Conservation (phyloP, 2,888 invertebrate genomes). For the Heliconius ethilla region DNA sequence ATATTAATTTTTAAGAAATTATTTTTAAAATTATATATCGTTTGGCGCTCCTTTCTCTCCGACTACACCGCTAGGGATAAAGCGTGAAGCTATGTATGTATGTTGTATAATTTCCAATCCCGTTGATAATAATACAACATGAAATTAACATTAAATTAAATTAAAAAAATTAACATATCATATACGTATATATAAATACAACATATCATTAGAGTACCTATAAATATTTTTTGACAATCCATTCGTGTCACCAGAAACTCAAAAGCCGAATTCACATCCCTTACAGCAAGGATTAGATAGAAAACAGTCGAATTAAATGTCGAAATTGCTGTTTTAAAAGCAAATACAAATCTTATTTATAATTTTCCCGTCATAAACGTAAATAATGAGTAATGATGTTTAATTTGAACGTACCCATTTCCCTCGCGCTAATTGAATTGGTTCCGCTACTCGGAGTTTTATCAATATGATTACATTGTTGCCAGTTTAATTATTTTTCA, state of each 20-base stretch:
- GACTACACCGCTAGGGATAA: no score
- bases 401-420: constrained; percentile 38
- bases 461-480: constrained; percentile 41
- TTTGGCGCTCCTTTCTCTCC: no score
- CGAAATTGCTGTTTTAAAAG: neutral
- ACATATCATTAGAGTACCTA: neutral
- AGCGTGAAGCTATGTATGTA: no score
- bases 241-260: no score
- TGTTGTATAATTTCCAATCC: no score
- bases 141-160: no score
- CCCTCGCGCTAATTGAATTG: constrained; percentile 38
- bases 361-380: constrained; percentile 14
- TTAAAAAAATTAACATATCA: no score
- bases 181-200: no score
- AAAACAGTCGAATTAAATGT: neutral
- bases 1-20: no score
- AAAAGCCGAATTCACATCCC: no score
- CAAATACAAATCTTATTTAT: neutral
- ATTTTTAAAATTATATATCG: no score
- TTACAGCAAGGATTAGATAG: neutral
- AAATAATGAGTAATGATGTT: constrained; percentile 32
- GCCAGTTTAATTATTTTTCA: constrained; percentile 33
- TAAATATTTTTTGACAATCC: neutral
- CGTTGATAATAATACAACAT: no score
- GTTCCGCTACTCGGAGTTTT: constrained; percentile 36